Base-by-base conservation (phyloP, 23 tunicate genomes). In the Phallusia fumigata region DNA sequence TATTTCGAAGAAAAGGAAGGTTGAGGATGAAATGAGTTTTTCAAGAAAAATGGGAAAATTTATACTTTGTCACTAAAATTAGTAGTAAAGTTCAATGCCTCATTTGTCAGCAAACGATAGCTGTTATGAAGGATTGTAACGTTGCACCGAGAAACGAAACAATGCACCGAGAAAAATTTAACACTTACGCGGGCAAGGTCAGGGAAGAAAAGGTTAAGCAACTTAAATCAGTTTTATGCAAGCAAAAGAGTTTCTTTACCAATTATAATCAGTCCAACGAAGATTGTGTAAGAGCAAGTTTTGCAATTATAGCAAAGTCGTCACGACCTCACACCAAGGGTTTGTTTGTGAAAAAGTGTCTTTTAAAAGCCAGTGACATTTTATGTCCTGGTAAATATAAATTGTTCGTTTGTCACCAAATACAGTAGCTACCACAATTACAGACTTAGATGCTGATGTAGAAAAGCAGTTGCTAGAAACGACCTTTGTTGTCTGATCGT, bases 41-140 rank as follows among this genome's bases (percentile, higher is more conserved):
- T 40, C 47, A 65, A 82, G 77, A 82, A 35, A 82, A 65, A 47
- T 65, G 77, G 77, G 30, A 69, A 31, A 32, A 77, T 0, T 22
- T 51, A 6, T 84, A 76, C 33, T 75, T 84, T 84, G 81, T 76
- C 44, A 75, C 78, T 52, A 65, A 45, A 26, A 6, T 76, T 35
- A 75, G 82, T 22, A 82, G 76, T 65, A 79, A 21, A 77, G 6
- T 79, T 52, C 73, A 85, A 33, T 83, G 86, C 73, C 36, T 74
- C 30, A 74, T 83, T 83, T 75, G 33, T 52, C 75, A n/a, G 6
- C 24, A 85, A 64, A 85, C 35, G 51, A 33, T 80, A 72, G 90
- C 85, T 36, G 90, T 86, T 65, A 47, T 36, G 72, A 86, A 86
- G 85, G 84, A 79, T 52, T 80, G 80, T 35, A 86, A 80, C 79